These are phyloP conservation scores for Epicampocera succincta DNA, from an alignment of 2,888 invertebrate genomes.

Conservation along the genomic window DNA sequence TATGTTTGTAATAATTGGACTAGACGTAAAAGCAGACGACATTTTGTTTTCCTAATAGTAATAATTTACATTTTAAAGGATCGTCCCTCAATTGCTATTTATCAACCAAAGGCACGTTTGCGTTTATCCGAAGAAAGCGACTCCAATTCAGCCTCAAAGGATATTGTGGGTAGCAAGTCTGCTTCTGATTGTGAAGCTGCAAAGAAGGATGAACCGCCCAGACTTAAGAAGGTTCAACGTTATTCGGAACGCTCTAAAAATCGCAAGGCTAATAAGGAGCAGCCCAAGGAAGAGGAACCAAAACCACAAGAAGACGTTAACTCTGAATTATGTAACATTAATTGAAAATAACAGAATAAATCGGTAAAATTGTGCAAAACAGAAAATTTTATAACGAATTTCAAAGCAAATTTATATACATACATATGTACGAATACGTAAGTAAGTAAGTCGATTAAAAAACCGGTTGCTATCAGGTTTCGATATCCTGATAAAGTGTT, in stretches of 20 bases:
- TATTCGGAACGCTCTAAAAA: conserved; percentile 75
- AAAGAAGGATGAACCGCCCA: conserved; percentile 73
- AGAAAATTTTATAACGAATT: background rate
- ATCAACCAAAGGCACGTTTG: conserved; percentile 86
- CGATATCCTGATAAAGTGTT: no score
- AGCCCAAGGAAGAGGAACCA: conserved; percentile 23
- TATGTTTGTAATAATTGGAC: conserved; percentile 63
- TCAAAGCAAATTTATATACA: no score
- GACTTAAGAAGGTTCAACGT: conserved; percentile 74
- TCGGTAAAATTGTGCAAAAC: background rate
- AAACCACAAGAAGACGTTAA: conserved; percentile 3
- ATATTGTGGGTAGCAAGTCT: conserved; percentile 72
- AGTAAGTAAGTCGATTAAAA: no score
- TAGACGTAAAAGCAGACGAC: background rate
- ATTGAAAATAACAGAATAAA: conserved; percentile 28
- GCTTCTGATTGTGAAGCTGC: conserved; percentile 74
- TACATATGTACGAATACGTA: no score
- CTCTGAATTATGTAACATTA: conserved; percentile 20
- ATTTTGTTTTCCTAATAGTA: background rate
- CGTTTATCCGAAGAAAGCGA: conserved; percentile 76
- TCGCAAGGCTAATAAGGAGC: conserved; percentile 50
- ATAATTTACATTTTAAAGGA: conserved; percentile 83
- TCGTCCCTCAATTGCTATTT: conserved; percentile 93
- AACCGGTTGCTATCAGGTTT: no score
- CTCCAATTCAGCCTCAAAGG: conserved; percentile 66